These are phyloP conservation scores for Corythaeola cristata DNA, from an alignment of 2,113 vertebrate species.

Conservation along the genomic window DNA sequence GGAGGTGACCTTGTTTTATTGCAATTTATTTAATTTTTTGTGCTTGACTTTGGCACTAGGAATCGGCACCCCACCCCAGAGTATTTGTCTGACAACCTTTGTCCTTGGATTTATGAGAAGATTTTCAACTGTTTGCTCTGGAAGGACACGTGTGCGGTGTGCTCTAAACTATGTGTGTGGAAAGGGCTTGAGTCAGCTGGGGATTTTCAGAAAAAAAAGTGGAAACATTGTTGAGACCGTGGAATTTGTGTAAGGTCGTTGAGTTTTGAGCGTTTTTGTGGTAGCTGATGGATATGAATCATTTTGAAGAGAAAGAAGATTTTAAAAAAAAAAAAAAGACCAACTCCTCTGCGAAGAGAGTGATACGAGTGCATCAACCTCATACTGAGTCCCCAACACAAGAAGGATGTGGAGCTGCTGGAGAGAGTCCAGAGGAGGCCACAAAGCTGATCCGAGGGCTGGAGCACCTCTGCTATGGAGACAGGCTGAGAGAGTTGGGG, in stretches of 20 bases:
- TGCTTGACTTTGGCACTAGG: neutral
- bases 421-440: no score
- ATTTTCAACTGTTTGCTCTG: neutral
- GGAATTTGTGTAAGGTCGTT: neutral
- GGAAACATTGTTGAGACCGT: neutral
- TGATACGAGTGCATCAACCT: no score
- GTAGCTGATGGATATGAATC: neutral
- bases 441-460: no score
- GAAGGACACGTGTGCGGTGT: neutral
- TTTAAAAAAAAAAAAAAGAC: neutral
- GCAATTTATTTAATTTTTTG: neutral
- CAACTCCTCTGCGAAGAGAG: neutral
- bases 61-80: neutral
- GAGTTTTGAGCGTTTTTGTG: neutral
- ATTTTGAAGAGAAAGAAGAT: neutral
- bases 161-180: rapidly evolving
- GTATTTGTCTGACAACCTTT: neutral
- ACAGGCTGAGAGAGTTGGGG: no score
- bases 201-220: neutral
- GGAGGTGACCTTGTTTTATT: neutral
- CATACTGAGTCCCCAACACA: no score
- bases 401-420: no score
- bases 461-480: no score
- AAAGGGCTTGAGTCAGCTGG: neutral
- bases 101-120: neutral